Base-by-base conservation (phyloP, 2,113 vertebrate genomes). In the Mola mola region DNA sequence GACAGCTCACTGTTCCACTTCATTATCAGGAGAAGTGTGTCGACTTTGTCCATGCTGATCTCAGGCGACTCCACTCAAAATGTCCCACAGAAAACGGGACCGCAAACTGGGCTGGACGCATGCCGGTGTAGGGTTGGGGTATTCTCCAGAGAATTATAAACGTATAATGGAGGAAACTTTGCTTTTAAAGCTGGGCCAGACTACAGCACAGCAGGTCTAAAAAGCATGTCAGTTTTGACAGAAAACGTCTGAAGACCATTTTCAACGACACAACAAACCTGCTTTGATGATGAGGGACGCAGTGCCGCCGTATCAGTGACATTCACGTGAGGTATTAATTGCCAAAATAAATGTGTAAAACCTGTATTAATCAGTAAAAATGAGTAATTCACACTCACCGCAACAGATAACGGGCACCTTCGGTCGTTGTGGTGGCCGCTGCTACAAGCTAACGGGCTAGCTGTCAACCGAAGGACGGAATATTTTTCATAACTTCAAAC, bases 371-470 rank as follows among this genome's bases (percentile, higher is more conserved):
- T n/a, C n/a, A n/a, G n/a, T n/a, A n/a, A n/a, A n/a, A n/a, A n/a
- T n/a, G n/a, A n/a, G n/a, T n/a, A n/a, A n/a, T n/a, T n/a, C n/a
- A 6, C 17, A 68, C 72, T 51, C 46, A 75, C 75, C 75, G 3
- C 47, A 0, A 29, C 26, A 53, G 26, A 21, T 15, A 43, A 50
- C 5, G 16, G 26, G 12, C 28, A 36, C 8, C 53, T 8, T 6
- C 12, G 21, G 24, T 41, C 15, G 40, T 4, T 12, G 28, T 16
- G 56, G 46, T 40, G 33, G 6, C 4, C 46, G 41, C 15, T 37
- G 38, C 5, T 5, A 25, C 44, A 57, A 12, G 66, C 51, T 46
- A 79, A n/a, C 41, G 12, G 28, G 50, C 24, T 55, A 44, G 40
- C 47, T 42, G 29, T 20, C 41, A 12, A 15, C 15, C 11, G 17